phyloP scores from a whole-genome alignment of 2,113 vertebrate genomes.

The Nansenia antarctica region DNA sequence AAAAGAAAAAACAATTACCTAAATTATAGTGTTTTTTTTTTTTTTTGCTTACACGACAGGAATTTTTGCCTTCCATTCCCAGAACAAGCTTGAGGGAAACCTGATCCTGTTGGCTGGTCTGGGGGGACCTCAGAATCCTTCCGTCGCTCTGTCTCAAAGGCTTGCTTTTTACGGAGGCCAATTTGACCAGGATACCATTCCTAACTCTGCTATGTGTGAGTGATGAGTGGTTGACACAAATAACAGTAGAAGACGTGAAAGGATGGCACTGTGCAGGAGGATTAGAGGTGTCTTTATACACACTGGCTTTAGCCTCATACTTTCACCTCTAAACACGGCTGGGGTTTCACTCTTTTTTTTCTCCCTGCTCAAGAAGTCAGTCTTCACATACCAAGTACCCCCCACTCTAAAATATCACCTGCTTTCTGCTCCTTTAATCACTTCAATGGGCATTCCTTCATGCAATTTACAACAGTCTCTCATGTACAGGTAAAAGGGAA shows the following conservation, averaged over 20 bases:
- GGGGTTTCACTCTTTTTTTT: slow-evolving; percentile 31
- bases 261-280: slow-evolving; percentile 50
- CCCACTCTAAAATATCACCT: slow-evolving; percentile 67
- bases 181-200: slow-evolving; percentile 46
- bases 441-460: slow-evolving; percentile 64
- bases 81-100: slow-evolving; percentile 41
- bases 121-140: slow-evolving; percentile 43
- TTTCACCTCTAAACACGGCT: slow-evolving; percentile 50
- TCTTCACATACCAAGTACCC: slow-evolving; percentile 61
- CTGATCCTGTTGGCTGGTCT: slow-evolving; percentile 43
- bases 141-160: slow-evolving; percentile 18
- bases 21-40: slow-evolving; percentile 47
- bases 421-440: slow-evolving; percentile 69
- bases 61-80: slow-evolving; percentile 34
- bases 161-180: slow-evolving; percentile 29
- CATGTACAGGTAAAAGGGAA: slow-evolving; percentile 57
- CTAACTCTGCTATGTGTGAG: slow-evolving; percentile 44
- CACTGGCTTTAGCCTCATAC: slow-evolving; percentile 42
- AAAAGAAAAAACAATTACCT: slow-evolving; percentile 40
- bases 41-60: slow-evolving; percentile 20
- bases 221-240: slow-evolving; percentile 50
- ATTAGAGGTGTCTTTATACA: slow-evolving; percentile 48
- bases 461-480: slow-evolving; percentile 65
- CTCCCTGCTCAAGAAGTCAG: slow-evolving; percentile 39
- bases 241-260: slow-evolving; percentile 50